Evolutionary conservation across 2,797 vertebrate genomes (phyloP).

Genomic region (Hippocampus kuda): DNA sequence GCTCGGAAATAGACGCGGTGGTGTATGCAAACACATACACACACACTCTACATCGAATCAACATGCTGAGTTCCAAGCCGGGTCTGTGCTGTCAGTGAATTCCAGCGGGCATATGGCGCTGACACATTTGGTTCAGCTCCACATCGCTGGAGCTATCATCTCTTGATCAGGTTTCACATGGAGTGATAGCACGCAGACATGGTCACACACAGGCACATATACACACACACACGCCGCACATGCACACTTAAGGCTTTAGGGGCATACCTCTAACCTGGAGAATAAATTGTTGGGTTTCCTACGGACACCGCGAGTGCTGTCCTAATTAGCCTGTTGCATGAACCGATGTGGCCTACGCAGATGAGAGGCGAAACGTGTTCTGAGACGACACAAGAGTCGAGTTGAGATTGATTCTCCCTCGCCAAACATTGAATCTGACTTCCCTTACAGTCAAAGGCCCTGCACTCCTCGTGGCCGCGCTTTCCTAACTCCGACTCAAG

Average conservation of each 20-base stretch:
- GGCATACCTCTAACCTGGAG: no score
- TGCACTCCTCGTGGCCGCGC: slow-evolving; percentile 5
- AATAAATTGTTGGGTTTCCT: no score
- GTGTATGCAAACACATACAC: slow-evolving; percentile 14
- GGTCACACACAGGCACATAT: background rate
- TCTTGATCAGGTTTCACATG: slow-evolving; percentile 31
- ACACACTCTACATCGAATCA: slow-evolving; percentile 3
- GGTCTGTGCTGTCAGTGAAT: slow-evolving; percentile 33
- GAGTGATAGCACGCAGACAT: slow-evolving; percentile 17
- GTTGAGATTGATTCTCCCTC: background rate
- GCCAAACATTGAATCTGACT: slow-evolving; percentile 25
- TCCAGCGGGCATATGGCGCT: slow-evolving; percentile 27
- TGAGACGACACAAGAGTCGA: no score
- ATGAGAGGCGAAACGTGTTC: no score
- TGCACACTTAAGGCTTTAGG: no score
- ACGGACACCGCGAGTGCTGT: no score
- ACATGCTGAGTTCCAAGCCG: slow-evolving; percentile 36
- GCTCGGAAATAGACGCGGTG: background rate
- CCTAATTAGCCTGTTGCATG: no score
- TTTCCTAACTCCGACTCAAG: slow-evolving; percentile 23
- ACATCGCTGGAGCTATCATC: slow-evolving; percentile 22
- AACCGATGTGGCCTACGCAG: no score
- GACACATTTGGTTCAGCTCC: slow-evolving; percentile 44
- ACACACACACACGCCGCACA: background rate
- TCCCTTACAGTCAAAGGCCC: slow-evolving; percentile 11